Evolutionary conservation across 2,888 invertebrate species (phyloP).

Genomic region (Linnaemya vulpina): DNA sequence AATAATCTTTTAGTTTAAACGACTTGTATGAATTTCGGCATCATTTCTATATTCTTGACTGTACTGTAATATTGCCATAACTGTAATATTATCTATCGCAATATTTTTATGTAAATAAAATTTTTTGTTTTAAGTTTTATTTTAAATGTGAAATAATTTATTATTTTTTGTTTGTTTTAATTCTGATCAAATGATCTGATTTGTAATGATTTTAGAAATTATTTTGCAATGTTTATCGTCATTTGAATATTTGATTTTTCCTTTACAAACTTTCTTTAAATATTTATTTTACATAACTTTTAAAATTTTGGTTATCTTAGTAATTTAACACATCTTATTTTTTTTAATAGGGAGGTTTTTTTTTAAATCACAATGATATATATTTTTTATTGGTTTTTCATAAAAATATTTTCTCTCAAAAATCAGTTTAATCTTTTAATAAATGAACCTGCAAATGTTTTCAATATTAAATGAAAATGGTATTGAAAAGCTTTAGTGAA

Average conservation of each 20-base stretch:
- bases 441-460: conserved; percentile 26
- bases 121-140: conserved; percentile 1
- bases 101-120: background rate
- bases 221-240: conserved; percentile 34
- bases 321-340: conserved; percentile 24
- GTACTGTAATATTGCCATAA: too few relatives aligned
- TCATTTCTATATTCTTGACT: too few relatives aligned
- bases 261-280: conserved; percentile 45
- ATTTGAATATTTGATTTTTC: conserved; percentile 42
- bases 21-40: too few relatives aligned
- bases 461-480: conserved; percentile 6
- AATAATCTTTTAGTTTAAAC: too few relatives aligned
- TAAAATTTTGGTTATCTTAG: conserved; percentile 19
- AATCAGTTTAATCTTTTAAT: background rate
- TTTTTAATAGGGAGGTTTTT: conserved; percentile 56
- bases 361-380: conserved; percentile 63
- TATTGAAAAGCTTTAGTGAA: conserved; percentile 17
- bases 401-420: background rate
- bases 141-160: conserved; percentile 60
- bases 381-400: conserved; percentile 41
- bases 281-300: conserved; percentile 41
- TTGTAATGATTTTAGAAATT: conserved; percentile 49
- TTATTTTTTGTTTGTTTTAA: conserved; percentile 60
- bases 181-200: conserved; percentile 61
- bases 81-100: background rate